A percentile compares a stretch with the other conserved stretches of the same genome.
phyloP scores from a whole-genome alignment of 1,140 invertebrate species.

The Bombyx mori region DNA sequence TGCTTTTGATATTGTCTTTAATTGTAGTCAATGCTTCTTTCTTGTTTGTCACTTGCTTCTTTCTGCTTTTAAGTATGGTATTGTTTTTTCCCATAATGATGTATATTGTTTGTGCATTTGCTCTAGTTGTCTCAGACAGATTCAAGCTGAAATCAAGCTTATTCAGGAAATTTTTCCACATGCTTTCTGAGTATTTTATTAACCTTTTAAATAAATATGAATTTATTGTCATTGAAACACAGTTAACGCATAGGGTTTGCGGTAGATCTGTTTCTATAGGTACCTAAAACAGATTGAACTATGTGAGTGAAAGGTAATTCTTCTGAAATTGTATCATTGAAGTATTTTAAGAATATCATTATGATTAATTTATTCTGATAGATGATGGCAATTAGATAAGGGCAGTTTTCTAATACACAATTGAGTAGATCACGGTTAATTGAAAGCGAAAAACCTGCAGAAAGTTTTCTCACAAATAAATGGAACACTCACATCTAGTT shows the following conservation, averaged over 20 bases:
- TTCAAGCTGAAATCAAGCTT: conserved; percentile 20
- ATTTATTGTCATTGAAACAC: conserved; percentile 32
- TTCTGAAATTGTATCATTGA: too few relatives aligned
- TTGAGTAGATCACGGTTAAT: not conserved
- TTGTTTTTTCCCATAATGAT: conserved; percentile 35
- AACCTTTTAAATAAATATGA: conserved; percentile 39
- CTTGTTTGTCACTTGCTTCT: conserved; percentile 21
- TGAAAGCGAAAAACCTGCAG: not conserved
- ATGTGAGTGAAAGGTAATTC: not conserved
- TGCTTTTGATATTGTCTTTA: conserved; percentile 30
- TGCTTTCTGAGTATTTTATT: conserved; percentile 28
- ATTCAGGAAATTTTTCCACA: conserved; percentile 29
- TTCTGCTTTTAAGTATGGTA: conserved; percentile 30
- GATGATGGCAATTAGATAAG: too few relatives aligned
- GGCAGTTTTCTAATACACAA: too few relatives aligned
- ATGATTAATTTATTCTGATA: too few relatives aligned
- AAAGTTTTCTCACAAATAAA: not conserved
- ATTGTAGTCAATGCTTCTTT: conserved; percentile 28
- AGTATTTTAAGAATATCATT: too few relatives aligned
- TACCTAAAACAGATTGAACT: conserved; percentile 23
- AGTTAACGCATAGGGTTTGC: conserved; percentile 34
- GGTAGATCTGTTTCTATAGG: conserved; percentile 27
- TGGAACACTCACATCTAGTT: conserved; percentile 32
- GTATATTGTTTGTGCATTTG: conserved; percentile 27
- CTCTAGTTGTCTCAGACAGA: conserved; percentile 15